phyloP scores from a whole-genome alignment of 2,113 vertebrate genomes.

The Zapus hudsonius region DNA sequence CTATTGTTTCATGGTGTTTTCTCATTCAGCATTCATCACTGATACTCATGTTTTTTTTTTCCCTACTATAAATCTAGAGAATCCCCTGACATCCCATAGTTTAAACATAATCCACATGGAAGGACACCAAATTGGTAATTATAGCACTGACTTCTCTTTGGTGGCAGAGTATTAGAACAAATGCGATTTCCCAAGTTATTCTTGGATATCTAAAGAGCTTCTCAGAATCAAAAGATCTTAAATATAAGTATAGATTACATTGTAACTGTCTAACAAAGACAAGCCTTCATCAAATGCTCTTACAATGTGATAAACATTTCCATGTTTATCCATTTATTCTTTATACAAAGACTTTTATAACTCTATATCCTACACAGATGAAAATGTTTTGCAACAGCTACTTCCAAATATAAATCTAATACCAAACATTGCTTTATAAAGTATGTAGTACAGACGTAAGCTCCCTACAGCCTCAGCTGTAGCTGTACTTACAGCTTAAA shows the following conservation, averaged over 20 bases:
- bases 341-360: neutral
- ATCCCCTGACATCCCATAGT: neutral
- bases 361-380: neutral
- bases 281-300: neutral
- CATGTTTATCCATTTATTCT: neutral
- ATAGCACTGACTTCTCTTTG: neutral
- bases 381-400: neutral
- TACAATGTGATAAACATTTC: neutral
- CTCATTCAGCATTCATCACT: neutral
- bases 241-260: neutral
- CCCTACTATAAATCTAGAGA: neutral
- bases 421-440: neutral
- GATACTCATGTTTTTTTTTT: neutral
- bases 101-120: neutral
- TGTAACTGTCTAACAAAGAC: neutral
- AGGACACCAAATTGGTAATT: neutral
- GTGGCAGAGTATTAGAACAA: neutral
- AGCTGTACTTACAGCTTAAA: neutral
- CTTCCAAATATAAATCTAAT: neutral
- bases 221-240: neutral
- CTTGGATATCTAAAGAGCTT: neutral
- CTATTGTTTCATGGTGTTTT: neutral
- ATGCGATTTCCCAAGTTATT: neutral
- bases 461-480: neutral
- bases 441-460: neutral